Percentiles rank a stretch among this genome's conserved stretches.
phyloP scores from a whole-genome alignment of 1,140 invertebrate species.

The Drosophila repleta region DNA sequence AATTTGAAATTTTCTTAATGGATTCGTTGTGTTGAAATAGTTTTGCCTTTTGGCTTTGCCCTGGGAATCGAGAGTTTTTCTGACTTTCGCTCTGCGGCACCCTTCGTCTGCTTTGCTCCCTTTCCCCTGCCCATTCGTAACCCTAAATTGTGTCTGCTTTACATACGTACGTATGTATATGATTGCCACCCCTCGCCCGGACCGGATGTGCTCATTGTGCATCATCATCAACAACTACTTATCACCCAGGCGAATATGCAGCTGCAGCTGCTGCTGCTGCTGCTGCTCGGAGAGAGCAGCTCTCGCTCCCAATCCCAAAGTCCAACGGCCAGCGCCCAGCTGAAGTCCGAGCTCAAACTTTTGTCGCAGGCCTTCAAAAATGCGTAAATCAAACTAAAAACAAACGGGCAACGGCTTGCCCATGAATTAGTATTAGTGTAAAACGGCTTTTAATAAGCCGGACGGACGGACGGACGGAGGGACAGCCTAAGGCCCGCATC shows the following conservation, averaged over 20 bases:
- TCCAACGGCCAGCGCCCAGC: not conserved
- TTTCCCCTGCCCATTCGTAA: too few species aligned
- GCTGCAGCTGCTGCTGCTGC: conserved; percentile 27
- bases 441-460: conserved; percentile 52
- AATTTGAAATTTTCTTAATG: conserved; percentile 52
- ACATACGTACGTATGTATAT: too few species aligned
- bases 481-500: conserved; percentile 23
- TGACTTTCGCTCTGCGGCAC: conserved; percentile 1
- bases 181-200: conserved; percentile 26
- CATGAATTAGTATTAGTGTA: conserved; percentile 55
- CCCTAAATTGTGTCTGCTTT: conserved; percentile 6
- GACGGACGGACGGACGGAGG: conserved; percentile 3
- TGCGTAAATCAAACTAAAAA: conserved; percentile 54
- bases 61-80: conserved; percentile 11
- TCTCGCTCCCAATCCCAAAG: conserved; percentile 10
- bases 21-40: conserved; percentile 24
- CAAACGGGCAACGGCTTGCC: conserved; percentile 34
- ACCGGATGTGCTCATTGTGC: conserved; percentile 71
- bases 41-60: conserved; percentile 34
- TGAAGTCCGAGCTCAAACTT: conserved; percentile 9
- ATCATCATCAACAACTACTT: conserved; percentile 62
- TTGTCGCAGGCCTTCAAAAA: conserved; percentile 25
- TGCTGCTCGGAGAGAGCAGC: too few species aligned
- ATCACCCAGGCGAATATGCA: conserved; percentile 39
- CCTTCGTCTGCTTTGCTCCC: too few species aligned